Conservation (phyloP, 1,140 invertebrate species). For the Drosophila trapezifrons region DNA sequence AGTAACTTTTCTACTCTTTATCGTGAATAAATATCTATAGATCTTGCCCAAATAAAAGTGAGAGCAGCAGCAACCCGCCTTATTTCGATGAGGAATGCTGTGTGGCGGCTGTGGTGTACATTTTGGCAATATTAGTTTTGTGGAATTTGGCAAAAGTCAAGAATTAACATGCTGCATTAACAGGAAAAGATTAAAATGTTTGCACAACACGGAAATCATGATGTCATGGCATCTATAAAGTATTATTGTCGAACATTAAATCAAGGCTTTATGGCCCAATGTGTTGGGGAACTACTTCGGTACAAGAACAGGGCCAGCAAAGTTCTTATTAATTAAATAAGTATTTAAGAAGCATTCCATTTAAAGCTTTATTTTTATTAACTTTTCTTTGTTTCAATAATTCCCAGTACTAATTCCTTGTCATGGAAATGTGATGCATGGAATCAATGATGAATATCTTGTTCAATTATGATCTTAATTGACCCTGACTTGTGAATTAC, state of each 20-base stretch:
- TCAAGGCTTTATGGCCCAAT: not conserved
- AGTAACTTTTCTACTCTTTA: not conserved
- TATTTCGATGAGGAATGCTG: not conserved
- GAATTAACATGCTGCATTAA: not conserved
- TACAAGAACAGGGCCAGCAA: not conserved
- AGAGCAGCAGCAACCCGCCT: not conserved
- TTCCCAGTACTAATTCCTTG: not conserved
- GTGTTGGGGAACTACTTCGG: not conserved
- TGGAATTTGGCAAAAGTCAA: conserved; percentile 9
- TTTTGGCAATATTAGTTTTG: conserved; percentile 13
- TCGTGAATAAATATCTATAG: not conserved
- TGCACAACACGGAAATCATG: conserved; percentile 5
- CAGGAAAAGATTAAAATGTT: not conserved
- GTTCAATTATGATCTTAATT: not conserved
- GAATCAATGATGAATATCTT: not conserved
- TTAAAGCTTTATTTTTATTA: too few species aligned
- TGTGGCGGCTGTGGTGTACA: not conserved
- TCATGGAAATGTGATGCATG: not conserved
- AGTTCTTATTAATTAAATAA: not conserved
- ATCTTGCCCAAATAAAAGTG: not conserved
- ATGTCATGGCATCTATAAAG: conserved; percentile 5
- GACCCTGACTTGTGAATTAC: not conserved
- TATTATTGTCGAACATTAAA: too few species aligned
- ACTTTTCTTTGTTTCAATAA: too few species aligned
- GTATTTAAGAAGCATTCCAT: too few species aligned